A percentile compares a stretch with the other conserved stretches of the same genome.
Evolutionary conservation across 2,113 vertebrate species (phyloP).

Genomic region (Tamias sibiricus): DNA sequence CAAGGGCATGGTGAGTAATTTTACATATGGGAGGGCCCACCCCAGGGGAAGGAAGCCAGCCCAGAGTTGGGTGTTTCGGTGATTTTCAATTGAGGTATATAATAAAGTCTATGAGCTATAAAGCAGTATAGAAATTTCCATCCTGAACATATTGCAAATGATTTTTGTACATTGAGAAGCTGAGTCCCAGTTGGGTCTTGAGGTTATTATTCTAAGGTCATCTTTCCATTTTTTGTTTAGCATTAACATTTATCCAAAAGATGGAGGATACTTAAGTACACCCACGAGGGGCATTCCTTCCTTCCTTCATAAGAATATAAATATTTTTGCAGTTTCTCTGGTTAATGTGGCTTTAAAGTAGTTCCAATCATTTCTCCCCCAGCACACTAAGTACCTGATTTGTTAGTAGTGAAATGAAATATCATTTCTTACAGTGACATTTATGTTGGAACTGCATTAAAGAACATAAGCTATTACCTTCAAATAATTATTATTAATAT

Average conservation of each 20-base stretch:
- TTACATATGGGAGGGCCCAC: neutral
- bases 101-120: conserved; percentile 63
- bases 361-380: conserved; percentile 69
- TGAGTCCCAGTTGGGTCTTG: conserved; percentile 61
- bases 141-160: conserved; percentile 72
- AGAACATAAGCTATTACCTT: conserved; percentile 60
- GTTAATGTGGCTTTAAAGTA: conserved; percentile 71
- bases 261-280: conserved; percentile 54
- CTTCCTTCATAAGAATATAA: conserved; percentile 69
- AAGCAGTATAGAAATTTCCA: conserved; percentile 72
- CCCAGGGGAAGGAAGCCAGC: neutral
- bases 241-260: conserved; percentile 69
- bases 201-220: conserved; percentile 74
- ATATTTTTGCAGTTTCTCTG: conserved; percentile 77
- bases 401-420: conserved; percentile 76
- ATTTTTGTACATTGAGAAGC: conserved; percentile 62
- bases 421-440: conserved; percentile 77
- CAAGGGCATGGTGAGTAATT: neutral
- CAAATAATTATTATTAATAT: conserved; percentile 69
- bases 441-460: conserved; percentile 72
- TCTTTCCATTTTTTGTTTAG: conserved; percentile 73
- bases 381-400: conserved; percentile 64
- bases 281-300: conserved; percentile 64
- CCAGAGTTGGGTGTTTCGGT: neutral
- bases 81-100: neutral